Evolutionary conservation across 2,888 invertebrate species (phyloP).

Genomic region (Himalopsyche japonica): DNA sequence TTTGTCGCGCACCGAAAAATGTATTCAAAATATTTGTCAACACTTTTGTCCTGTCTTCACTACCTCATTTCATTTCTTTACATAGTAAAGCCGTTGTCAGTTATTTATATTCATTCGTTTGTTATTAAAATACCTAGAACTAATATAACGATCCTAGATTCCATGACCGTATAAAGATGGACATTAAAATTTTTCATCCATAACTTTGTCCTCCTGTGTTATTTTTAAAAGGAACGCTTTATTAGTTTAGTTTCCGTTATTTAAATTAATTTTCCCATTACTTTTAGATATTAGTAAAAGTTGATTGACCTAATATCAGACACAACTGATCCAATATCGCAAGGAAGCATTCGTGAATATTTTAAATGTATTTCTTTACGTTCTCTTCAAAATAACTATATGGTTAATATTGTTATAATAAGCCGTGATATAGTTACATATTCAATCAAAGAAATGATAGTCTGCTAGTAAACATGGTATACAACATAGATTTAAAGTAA

Average conservation of each 20-base stretch:
- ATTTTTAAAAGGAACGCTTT: not conserved
- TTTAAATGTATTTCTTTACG: too few relatives aligned
- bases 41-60: slow-evolving; percentile 9
- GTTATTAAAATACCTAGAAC: slow-evolving; percentile 28
- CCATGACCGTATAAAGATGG: slow-evolving; percentile 16
- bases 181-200: slow-evolving; percentile 12
- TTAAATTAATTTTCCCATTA: not conserved
- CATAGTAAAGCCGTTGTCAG: slow-evolving; percentile 3
- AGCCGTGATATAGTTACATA: too few relatives aligned
- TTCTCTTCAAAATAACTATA: too few relatives aligned
- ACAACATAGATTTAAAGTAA: too few relatives aligned
- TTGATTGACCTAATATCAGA: too few relatives aligned
- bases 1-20: slow-evolving; percentile 15
- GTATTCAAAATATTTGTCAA: slow-evolving; percentile 38
- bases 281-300: too few relatives aligned
- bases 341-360: too few relatives aligned
- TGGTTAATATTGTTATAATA: too few relatives aligned
- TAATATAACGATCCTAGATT: slow-evolving; percentile 18
- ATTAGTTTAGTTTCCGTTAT: not conserved
- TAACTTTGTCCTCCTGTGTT: not conserved
- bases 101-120: slow-evolving; percentile 13
- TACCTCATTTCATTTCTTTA: not conserved
- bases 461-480: too few relatives aligned
- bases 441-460: too few relatives aligned
- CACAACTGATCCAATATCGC: too few relatives aligned